A percentile compares a stretch with the other conserved stretches of the same genome.
These are phyloP conservation scores for Ditula angustiorana DNA, from an alignment of 2,888 invertebrate genomes.

Conservation along the genomic window DNA sequence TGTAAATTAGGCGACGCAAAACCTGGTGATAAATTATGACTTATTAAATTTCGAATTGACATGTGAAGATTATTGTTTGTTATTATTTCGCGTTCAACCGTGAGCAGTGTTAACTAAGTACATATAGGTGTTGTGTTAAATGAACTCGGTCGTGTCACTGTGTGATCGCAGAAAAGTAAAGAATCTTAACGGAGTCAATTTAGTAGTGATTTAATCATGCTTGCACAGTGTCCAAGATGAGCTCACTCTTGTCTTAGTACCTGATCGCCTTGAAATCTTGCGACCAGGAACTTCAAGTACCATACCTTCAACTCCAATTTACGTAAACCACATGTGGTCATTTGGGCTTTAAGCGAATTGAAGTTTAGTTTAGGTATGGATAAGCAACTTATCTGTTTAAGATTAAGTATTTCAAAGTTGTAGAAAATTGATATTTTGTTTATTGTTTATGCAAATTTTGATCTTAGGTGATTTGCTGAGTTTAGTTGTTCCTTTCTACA, in stretches of 20 bases:
- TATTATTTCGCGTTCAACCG: constrained; percentile 1
- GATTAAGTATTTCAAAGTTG: not conserved
- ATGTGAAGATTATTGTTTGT: constrained; percentile 17
- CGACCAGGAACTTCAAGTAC: constrained; percentile 22
- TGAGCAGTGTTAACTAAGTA: not conserved
- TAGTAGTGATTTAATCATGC: constrained; percentile 21
- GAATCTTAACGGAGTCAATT: constrained; percentile 11
- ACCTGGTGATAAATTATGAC: constrained; percentile 12
- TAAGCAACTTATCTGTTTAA: not conserved
- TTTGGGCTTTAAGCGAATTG: too few relatives aligned
- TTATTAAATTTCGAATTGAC: constrained; percentile 29
- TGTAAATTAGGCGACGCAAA: constrained; percentile 27
- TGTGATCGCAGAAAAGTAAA: constrained; percentile 30
- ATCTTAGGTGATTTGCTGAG: not conserved
- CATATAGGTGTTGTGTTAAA: constrained; percentile 6
- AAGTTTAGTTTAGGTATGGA: too few relatives aligned
- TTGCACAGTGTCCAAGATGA: constrained; percentile 25
- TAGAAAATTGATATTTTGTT: not conserved
- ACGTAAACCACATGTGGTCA: too few relatives aligned
- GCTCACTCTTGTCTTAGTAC: constrained; percentile 28
- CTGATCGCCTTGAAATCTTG: constrained; percentile 30
- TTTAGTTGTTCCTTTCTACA: not conserved
- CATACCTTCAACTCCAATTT: too few relatives aligned
- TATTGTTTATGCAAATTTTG: not conserved
- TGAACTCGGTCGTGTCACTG: constrained; percentile 6